Evolutionary conservation across 2,113 vertebrate genomes (phyloP), one percentile per base, ranked within the genome.

Genomic region (Mobula hypostoma): DNA sequence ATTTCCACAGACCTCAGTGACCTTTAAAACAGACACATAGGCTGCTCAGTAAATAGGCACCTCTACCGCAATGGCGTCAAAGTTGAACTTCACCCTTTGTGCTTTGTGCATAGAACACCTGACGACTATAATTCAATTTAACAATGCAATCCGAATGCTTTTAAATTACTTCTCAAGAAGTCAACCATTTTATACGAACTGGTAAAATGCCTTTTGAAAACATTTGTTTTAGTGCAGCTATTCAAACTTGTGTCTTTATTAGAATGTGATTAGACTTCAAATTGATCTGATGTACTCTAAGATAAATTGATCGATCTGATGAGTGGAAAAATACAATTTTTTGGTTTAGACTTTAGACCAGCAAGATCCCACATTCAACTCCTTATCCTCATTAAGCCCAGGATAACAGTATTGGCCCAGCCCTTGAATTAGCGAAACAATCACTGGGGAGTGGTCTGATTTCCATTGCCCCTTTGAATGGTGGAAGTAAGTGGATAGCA

Each of bases 131-230:
- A 56, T 56, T 83, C 48, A 83, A 58, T 56, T 9, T 56, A 56
- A 48, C 27, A 7, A 40, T 83, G 7, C 80, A 48, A 80, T 78
- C 77, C 15, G 77, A 78, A 78, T 79, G 77, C 32, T 79, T 36
- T 32, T 36, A 36, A 70, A 82, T 40, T 82, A 40, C 32, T 40
- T 48, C 36, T 11, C 3, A 82, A 48, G 36, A 40, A 79, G 12
- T 79, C n/a, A 79, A 79, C 7, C 79, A 82, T 82, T 82, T 82
- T 82, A 48, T 48, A 82, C 40, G 36, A 82, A 82, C 79, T 82
- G 15, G 32, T 48, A 48, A 82, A 82, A 82, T 19, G 36, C 15
- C 40, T 40, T 82, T 82, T 82, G 79, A 48, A 82, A 40, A 40
- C 19, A 40, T 48, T 5, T 79, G 12, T 36, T 79, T 8, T 17